Evolutionary conservation across 2,888 invertebrate species (phyloP).

Genomic region (Gymnocheta viridis): DNA sequence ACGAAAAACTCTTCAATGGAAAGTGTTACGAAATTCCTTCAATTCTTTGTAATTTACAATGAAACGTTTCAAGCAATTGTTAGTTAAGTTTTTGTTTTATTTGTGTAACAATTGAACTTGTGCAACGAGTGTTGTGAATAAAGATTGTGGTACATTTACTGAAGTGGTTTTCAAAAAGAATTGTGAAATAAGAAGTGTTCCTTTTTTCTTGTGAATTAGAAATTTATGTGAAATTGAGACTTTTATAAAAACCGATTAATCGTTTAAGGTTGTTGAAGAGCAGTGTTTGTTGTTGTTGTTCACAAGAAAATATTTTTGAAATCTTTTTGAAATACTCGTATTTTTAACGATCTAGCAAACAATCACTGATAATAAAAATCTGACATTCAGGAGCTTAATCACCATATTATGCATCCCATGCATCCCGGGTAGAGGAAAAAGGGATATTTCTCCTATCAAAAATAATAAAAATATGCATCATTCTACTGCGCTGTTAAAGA

Average conservation of each 20-base stretch:
- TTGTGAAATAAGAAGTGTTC: conserved; percentile 9
- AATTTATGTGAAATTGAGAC: conserved; percentile 6
- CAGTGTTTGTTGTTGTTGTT: not conserved
- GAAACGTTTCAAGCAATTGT: conserved; percentile 21
- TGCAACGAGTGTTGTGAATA: not conserved
- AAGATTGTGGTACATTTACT: conserved; percentile 16
- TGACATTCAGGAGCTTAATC: too few species aligned
- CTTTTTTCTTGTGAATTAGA: not conserved
- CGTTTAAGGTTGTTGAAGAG: too few species aligned
- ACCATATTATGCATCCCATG: too few species aligned
- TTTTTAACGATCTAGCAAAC: too few species aligned
- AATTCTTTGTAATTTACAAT: conserved; percentile 13
- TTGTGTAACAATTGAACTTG: conserved; percentile 22
- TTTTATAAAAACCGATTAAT: conserved; percentile 14
- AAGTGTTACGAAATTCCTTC: conserved; percentile 60
- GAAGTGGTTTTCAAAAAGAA: not conserved
- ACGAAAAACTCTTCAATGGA: conserved; percentile 58
- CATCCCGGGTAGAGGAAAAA: too few species aligned
- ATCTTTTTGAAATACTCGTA: not conserved
- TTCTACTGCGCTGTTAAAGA: too few species aligned
- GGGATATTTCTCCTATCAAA: too few species aligned
- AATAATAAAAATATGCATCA: too few species aligned
- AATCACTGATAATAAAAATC: too few species aligned
- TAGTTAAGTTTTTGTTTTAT: conserved; percentile 12
- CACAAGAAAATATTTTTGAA: not conserved